These are phyloP conservation scores for Torymus tubicola DNA, from an alignment of 2,888 invertebrate species.

Conservation along the genomic window DNA sequence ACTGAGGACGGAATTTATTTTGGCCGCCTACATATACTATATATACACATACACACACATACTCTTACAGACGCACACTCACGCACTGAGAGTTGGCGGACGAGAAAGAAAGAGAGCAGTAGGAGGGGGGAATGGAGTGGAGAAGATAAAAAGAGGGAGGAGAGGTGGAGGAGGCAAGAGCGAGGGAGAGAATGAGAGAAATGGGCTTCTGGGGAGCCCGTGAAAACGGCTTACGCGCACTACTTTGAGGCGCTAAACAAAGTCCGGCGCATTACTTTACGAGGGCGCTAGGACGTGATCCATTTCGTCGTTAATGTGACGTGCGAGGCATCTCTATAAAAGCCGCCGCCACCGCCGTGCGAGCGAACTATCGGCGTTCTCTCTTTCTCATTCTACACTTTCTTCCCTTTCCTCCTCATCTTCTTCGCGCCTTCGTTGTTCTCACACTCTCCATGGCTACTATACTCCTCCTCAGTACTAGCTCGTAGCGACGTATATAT, in stretches of 20 bases:
- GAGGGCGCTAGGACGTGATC: constrained; percentile 73
- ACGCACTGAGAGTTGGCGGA: no score
- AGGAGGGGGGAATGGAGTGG: background rate
- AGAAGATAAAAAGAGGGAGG: constrained; percentile 33
- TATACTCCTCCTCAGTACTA: background rate
- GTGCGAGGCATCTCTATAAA: constrained; percentile 70
- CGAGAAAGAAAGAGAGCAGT: constrained; percentile 16
- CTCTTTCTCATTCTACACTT: background rate
- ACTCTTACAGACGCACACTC: no score
- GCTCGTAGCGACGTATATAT: no score
- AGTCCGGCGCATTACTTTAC: constrained; percentile 73
- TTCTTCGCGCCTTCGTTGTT: background rate
- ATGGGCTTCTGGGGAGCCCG: constrained; percentile 51
- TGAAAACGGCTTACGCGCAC: constrained; percentile 57
- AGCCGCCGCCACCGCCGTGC: constrained; percentile 49
- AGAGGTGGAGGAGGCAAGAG: constrained; percentile 17
- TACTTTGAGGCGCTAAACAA: constrained; percentile 67
- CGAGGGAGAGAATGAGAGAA: constrained; percentile 50
- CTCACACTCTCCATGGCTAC: background rate
- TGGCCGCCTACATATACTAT: background rate
- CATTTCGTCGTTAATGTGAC: constrained; percentile 74
- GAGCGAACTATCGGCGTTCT: constrained; percentile 29
- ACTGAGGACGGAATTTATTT: constrained; percentile 51
- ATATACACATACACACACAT: no score
- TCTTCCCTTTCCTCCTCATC: background rate